Evolutionary conservation across 1,140 invertebrate species (phyloP), one percentile per base, ranked within the genome.

Genomic region (Drosophila burlai): DNA sequence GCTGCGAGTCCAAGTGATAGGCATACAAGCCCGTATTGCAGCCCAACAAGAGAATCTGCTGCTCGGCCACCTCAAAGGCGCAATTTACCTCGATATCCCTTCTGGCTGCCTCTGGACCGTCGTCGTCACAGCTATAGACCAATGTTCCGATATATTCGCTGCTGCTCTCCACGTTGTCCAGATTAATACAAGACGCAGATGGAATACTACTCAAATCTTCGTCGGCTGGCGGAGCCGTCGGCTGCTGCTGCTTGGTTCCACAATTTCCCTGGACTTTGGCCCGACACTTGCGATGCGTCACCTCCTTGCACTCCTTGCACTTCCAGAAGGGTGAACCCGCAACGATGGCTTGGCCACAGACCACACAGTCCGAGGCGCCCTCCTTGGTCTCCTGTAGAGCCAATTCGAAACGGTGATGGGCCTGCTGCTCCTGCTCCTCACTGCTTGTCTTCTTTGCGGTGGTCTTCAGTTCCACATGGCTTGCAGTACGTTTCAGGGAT

Each of bases 21-120:
- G 92, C 84, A 75, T 85, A 93, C 9, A 93, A 38, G 6, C 92
- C 92, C n/a, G 43, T 84, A 49, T 82, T 91, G 66, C 92, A 92
- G 54, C 92, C 92, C 54, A 91, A 63, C 0, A 93, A 55, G 0
- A 93, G 40, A 2, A 93, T 78, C 45, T 92, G 72, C 60, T 92
- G 77, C 11, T 92, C 87, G 3, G 76, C 71, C 15, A 93, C 73
- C 58, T 93, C 92, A 38, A 81, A 92, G 7, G 86, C 83, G 50
- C 91, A 93, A 49, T 92, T 91, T 0, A 93, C 76, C 29, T 93
- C 91, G n/a, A 93, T 71, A 16, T 73, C 55, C 55, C 45, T 74
- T 11, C 21, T 43, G 15, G 43, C 2, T 7, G 59, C 43, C 21
- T 67, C 63, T 8, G 50, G 42, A 1, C 54, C 63, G 24, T 64